A percentile compares a stretch with the other conserved stretches of the same genome.
Conservation (phyloP, 1,140 invertebrate genomes). For the Epicauta chinensis region DNA sequence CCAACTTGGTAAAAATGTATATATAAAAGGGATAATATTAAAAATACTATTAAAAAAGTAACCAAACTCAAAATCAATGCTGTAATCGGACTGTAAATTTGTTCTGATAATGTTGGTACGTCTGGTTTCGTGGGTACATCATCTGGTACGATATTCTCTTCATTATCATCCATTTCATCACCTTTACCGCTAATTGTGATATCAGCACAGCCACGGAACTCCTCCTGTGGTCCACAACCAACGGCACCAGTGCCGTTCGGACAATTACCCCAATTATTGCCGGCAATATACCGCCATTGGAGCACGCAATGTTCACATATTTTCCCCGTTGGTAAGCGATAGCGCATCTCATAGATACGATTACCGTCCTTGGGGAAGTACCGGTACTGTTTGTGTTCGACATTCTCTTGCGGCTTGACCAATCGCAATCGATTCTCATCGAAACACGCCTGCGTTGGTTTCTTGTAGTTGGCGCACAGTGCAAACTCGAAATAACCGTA, state of each 20-base stretch:
- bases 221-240: conserved; percentile 80
- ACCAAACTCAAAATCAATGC: conserved; percentile 34
- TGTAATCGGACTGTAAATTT: conserved; percentile 32
- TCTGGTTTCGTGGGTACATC: neutral
- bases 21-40: conserved; percentile 40
- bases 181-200: conserved; percentile 54
- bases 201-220: conserved; percentile 81
- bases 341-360: conserved; percentile 64
- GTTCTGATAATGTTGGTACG: conserved; percentile 20
- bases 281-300: conserved; percentile 76
- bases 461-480: conserved; percentile 59
- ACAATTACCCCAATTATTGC: conserved; percentile 74
- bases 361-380: conserved; percentile 74
- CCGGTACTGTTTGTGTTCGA: conserved; percentile 42
- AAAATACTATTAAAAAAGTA: conserved; percentile 41
- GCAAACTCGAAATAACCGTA: conserved; percentile 85
- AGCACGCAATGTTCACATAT: conserved; percentile 72
- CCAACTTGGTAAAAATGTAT: conserved; percentile 42
- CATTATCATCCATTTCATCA: conserved; percentile 19
- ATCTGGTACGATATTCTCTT: neutral
- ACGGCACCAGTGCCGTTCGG: conserved; percentile 63
- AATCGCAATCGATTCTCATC: conserved; percentile 62
- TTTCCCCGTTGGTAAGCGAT: conserved; percentile 42
- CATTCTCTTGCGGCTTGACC: conserved; percentile 34
- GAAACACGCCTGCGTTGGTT: conserved; percentile 67